Evolutionary conservation across 1,140 invertebrate genomes (phyloP), one percentile per base, ranked within the genome.

Genomic region (Harpegnathos saltator): DNA sequence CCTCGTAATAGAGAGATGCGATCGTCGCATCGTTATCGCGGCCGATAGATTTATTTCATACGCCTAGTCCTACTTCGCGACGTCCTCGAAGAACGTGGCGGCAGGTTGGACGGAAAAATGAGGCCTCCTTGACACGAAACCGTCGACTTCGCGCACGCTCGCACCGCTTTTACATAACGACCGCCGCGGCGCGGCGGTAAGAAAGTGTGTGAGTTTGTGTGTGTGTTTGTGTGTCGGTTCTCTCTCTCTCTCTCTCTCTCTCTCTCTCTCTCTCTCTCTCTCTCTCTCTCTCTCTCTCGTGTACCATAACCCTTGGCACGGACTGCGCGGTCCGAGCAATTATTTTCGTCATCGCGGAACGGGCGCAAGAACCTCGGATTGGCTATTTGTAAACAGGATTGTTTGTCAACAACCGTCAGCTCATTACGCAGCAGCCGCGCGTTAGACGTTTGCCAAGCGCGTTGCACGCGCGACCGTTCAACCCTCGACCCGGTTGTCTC

Each of bases 331-430:
- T 24, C 73, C 22, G 68, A 62, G 38, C 61, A 87, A 86, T 87
- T 87, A 87, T 87, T 86, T 87, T 87, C 56, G 85, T 87, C 85
- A 80, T 86, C 85, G 54, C 59, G n/a, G 33, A 87, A 86, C 73
- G 38, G 14, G 52, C 84, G 62, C 59, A 66, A 72, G 75, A 63
- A 74, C 62, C 68, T 50, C 72, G 65, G 22, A 69, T 80, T 59
- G 52, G 66, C 81, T 87, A 87, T 87, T 87, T 86, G 85, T 87
- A 87, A 87, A 87, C 81, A 84, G 73, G 14, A 80, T 29, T 86
- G 86, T 87, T 86, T 87, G 85, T 87, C 86, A 87, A 87, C 86
- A 87, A 86, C 66, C 59, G 59, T 44, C 50, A 24, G 73, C 77
- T 87, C 81, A 73, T 84, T 87, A 86, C 38, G 9, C 38, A 44